phyloP scores from a whole-genome alignment of 35 echinoderm and acorn worm genomes.

The Stichopus chloronotus region DNA sequence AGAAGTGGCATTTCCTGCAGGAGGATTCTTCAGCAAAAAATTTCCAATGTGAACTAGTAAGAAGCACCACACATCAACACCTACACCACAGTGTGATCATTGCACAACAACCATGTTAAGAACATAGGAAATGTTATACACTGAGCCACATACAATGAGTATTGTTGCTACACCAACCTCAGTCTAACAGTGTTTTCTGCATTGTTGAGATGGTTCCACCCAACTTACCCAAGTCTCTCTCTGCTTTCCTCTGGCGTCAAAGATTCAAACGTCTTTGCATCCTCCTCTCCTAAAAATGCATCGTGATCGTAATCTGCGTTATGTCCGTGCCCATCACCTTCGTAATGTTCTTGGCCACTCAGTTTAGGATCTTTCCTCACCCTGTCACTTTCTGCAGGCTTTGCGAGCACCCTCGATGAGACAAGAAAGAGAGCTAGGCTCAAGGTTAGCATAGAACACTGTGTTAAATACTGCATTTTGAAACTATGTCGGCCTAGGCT shows the following conservation, averaged over 20 bases:
- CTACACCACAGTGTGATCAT: too few species aligned
- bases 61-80: too few species aligned
- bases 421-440: background rate
- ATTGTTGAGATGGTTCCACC: background rate
- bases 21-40: too few species aligned
- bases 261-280: constrained; percentile 81
- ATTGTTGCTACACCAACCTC: background rate
- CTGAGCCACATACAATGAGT: too few species aligned
- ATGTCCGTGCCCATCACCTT: constrained; percentile 82
- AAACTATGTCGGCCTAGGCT: background rate
- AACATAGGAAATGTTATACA: too few species aligned
- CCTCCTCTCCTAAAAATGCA: constrained; percentile 90
- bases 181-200: background rate
- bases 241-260: constrained; percentile 93
- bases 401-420: constrained; percentile 50
- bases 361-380: constrained; percentile 73
- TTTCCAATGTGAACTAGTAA: too few species aligned
- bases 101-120: too few species aligned
- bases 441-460: constrained; percentile 16
- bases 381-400: constrained; percentile 81
- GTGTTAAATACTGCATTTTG: constrained; percentile 39
- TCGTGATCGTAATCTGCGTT: constrained; percentile 95
- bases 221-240: constrained; percentile 86
- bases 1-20: too few species aligned
- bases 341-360: constrained; percentile 87